A percentile compares a stretch with the other conserved stretches of the same genome.
phyloP scores from a whole-genome alignment of 2,113 vertebrate genomes.

The Martes martes region DNA sequence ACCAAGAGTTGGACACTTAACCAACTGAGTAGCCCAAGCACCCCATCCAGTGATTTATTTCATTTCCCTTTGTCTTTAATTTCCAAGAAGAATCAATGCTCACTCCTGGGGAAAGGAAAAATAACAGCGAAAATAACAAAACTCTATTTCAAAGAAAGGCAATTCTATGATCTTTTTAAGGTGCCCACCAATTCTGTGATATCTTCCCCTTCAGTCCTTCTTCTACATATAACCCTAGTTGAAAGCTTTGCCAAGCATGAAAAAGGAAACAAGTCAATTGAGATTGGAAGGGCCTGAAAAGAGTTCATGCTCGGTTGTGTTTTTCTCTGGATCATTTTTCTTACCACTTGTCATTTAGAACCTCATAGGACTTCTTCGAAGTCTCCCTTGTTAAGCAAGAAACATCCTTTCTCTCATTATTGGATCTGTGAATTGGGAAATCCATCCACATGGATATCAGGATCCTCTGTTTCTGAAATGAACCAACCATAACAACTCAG shows the following conservation, averaged over 20 bases:
- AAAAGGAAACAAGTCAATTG: neutral
- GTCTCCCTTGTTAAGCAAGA: neutral
- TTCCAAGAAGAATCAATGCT: neutral
- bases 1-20: neutral
- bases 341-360: neutral
- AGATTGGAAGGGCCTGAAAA: neutral
- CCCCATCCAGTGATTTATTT: neutral
- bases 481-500: neutral
- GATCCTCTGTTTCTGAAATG: neutral
- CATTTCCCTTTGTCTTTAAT: neutral
- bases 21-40: neutral
- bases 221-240: neutral
- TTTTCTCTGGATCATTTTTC: neutral
- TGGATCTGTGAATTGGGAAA: conserved; percentile 30
- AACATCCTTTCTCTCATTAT: neutral
- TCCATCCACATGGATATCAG: neutral
- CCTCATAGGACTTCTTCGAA: neutral
- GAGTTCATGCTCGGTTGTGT: neutral
- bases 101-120: neutral
- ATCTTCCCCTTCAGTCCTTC: neutral
- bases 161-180: neutral
- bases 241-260: neutral
- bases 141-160: neutral
- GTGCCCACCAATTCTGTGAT: neutral
- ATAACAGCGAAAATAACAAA: neutral